A percentile compares a stretch with the other conserved stretches of the same genome.
Conservation (phyloP, 2,113 vertebrate species). For the Oxyura jamaicensis region DNA sequence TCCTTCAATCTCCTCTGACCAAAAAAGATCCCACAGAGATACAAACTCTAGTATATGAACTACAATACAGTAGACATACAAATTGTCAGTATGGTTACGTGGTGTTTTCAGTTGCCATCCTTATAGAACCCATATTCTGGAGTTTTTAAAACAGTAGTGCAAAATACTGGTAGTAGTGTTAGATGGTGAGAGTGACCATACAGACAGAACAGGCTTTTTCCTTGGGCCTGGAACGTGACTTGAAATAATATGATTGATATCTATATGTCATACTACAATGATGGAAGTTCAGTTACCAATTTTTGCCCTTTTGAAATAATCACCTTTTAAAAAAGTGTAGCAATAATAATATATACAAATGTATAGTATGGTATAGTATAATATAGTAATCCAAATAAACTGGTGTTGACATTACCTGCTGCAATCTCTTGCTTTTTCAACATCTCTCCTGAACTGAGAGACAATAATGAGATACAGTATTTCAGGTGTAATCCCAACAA, state of each 20-base stretch:
- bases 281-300: background rate
- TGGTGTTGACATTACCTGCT: background rate
- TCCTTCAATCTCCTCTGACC: background rate
- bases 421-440: background rate
- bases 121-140: background rate
- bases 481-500: background rate
- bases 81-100: background rate
- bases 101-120: background rate
- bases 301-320: background rate
- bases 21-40: rapidly evolving
- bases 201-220: background rate
- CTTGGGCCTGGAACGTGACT: background rate
- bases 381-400: background rate
- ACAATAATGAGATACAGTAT: background rate
- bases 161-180: background rate
- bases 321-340: background rate
- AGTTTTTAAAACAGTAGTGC: background rate
- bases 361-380: background rate
- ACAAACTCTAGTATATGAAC: background rate
- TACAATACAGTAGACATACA: background rate
- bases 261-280: background rate
- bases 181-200: background rate
- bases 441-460: background rate
- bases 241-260: background rate
- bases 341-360: background rate